Evolutionary conservation across 1,140 invertebrate species (phyloP).

Genomic region (Atopsyche davidsoni): DNA sequence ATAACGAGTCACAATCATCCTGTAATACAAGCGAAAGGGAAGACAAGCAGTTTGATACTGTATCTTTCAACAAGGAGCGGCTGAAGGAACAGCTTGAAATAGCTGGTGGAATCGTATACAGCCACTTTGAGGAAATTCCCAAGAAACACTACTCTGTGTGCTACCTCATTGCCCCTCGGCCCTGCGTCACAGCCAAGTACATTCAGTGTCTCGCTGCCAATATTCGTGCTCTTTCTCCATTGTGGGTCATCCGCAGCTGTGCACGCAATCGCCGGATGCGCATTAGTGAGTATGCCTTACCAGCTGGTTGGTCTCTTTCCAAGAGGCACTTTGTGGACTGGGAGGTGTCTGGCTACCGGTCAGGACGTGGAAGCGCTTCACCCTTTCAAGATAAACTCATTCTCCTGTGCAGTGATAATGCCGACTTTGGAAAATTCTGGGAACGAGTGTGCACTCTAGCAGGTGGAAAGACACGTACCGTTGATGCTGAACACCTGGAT

Average conservation of each 20-base stretch:
- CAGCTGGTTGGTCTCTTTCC: conserved; percentile 49
- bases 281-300: conserved; percentile 42
- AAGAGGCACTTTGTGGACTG: conserved; percentile 45
- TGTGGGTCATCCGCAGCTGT: conserved; percentile 54
- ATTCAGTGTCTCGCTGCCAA: conserved; percentile 52
- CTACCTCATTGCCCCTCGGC: conserved; percentile 52
- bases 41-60: conserved; percentile 42
- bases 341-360: conserved; percentile 23
- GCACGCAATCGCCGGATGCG: conserved; percentile 36
- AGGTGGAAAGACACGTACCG: conserved; percentile 47
- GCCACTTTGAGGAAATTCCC: conserved; percentile 52
- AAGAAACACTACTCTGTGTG: conserved; percentile 47
- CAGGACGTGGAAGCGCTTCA: conserved; percentile 40
- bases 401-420: conserved; percentile 42
- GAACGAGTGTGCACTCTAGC: conserved; percentile 50
- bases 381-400: conserved; percentile 50
- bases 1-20: conserved; percentile 19
- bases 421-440: conserved; percentile 52
- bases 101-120: conserved; percentile 51
- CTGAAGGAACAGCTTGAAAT: conserved; percentile 49
- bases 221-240: conserved; percentile 47
- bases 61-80: conserved; percentile 52
- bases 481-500: conserved; percentile 44
- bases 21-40: conserved; percentile 41
- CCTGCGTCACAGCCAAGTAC: conserved; percentile 54